Evolutionary conservation across 2,797 vertebrate species (phyloP).

Genomic region (Champsocephalus esox): DNA sequence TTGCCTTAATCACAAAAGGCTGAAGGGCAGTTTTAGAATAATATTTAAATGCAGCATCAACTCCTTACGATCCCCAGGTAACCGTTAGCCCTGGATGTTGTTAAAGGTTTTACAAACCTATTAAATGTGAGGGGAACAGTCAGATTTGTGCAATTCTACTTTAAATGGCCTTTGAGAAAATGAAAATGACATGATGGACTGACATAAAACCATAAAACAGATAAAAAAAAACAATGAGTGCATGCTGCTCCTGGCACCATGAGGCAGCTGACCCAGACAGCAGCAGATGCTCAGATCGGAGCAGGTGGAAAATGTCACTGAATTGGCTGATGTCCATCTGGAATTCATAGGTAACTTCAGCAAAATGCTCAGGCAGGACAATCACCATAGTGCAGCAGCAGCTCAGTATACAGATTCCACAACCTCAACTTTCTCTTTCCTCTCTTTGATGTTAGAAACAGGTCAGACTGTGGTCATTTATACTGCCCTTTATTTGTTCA

Average conservation of each 20-base stretch:
- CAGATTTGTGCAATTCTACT: neutral
- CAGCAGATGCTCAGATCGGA: slow-evolving; percentile 33
- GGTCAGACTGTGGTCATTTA: neutral
- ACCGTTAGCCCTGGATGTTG: neutral
- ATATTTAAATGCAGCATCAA: neutral
- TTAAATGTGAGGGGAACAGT: neutral
- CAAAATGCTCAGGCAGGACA: slow-evolving; percentile 14
- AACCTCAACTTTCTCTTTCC: neutral
- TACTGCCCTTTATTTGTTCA: neutral
- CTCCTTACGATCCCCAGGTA: neutral
- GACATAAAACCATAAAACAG: too few species aligned
- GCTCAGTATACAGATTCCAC: neutral
- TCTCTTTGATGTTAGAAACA: neutral
- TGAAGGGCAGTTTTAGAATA: neutral
- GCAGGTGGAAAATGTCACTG: slow-evolving; percentile 52
- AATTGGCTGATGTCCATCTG: slow-evolving; percentile 27
- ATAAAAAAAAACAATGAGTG: neutral
- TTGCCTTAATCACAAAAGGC: neutral
- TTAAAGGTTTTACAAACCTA: neutral
- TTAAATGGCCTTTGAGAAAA: slow-evolving; percentile 3
- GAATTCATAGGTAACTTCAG: slow-evolving; percentile 29
- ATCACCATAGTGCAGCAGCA: neutral
- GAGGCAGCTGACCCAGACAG: slow-evolving; percentile 23
- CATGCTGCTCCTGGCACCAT: slow-evolving; percentile 6
- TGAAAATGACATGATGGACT: neutral